Base-by-base conservation (phyloP, 2,113 vertebrate species). In the Rhinopomastus cyanomelas region DNA sequence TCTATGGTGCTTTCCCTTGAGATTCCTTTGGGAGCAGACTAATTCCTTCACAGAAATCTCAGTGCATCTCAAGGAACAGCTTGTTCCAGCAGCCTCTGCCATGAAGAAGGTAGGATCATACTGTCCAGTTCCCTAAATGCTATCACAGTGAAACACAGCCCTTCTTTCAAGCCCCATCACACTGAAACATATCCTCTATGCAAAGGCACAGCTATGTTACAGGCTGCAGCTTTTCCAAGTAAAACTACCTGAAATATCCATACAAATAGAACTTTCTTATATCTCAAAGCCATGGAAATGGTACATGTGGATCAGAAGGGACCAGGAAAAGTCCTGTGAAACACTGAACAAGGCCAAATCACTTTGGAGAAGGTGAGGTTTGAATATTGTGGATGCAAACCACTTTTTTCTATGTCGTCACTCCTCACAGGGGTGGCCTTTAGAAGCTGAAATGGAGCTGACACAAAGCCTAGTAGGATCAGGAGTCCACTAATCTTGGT, bases 11-110 rank as follows among this genome's bases (percentile, higher is more conserved):
- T 89, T 87, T 74, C 64, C 76, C 68, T 67, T 69, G 61, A 51
- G 82, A 69, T 69, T 22, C 29, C 25, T 69, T 77, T 77, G 37
- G 65, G 48, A 78, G 44, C 55, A 34, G 44, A 52, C 20, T 57
- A 61, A 87, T 59, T 80, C 59, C 67, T 87, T 76, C 62, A 73
- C 55, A 92, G 71, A 82, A 87, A 65, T 46, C 67, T 69, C 87
- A 61, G 51, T 29, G 59, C 19, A 61, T 82, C 16, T 69, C 59
- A 64, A 75, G 55, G 69, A 82, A 64, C 19, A 82, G 51, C 44
- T 85, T 68, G 11, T 42, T 80, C 32, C 37, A 89, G 52, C 27
- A 77, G 12, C 1, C 9, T 22, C 48, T 85, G 39, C 30, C 44
- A 30, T 51, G 48, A 51, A 34, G 55, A 77, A 92, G 36, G 42